These are phyloP conservation scores for Prenolepis imparis DNA, from an alignment of 2,888 invertebrate genomes.

Conservation along the genomic window DNA sequence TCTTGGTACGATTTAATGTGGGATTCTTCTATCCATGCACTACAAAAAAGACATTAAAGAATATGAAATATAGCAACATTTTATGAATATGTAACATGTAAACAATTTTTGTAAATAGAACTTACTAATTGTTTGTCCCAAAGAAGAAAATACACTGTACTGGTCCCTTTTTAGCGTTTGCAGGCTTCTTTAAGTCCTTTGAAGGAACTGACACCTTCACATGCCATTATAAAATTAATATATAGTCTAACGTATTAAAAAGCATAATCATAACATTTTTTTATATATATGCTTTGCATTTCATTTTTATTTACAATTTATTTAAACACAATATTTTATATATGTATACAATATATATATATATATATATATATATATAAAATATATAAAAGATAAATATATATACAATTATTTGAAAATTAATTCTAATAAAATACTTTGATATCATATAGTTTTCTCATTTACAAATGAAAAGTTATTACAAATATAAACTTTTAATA, in stretches of 20 bases:
- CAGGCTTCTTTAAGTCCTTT: conserved; percentile 91
- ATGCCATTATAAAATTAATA: conserved; percentile 68
- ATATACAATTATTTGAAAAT: not conserved
- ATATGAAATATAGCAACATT: conserved; percentile 15
- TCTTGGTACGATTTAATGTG: conserved; percentile 94
- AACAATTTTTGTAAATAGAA: conserved; percentile 77
- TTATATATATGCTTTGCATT: not conserved
- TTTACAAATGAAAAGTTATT: not conserved
- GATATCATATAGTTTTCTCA: not conserved
- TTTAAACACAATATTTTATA: not conserved
- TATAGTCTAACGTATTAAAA: not conserved
- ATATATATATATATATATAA: not conserved
- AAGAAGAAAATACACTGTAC: conserved; percentile 97
- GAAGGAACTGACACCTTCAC: conserved; percentile 93
- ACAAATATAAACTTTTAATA: not conserved
- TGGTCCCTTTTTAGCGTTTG: conserved; percentile 90
- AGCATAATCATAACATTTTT: conserved; percentile 12
- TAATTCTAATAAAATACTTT: not conserved
- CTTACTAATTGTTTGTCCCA: conserved; percentile 98
- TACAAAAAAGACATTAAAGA: conserved; percentile 83
- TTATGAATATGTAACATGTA: not conserved
- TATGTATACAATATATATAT: not conserved
- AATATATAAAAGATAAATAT: not conserved
- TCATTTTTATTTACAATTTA: not conserved
- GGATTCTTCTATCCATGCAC: conserved; percentile 96